phyloP scores from a whole-genome alignment of 2,888 invertebrate genomes.

The Lasioglossum figueresi region DNA sequence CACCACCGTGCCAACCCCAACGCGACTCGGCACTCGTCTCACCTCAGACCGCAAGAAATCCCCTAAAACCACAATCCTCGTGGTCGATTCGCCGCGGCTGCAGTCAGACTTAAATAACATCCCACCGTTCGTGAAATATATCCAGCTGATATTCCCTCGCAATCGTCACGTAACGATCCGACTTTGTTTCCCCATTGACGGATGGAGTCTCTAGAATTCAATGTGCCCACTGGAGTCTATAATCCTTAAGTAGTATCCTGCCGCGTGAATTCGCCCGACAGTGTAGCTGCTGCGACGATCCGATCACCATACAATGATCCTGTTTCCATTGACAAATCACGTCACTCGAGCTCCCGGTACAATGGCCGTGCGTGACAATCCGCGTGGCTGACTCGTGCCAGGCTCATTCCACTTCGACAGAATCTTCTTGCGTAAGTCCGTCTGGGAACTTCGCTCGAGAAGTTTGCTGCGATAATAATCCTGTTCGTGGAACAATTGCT shows the following conservation, averaged over 20 bases:
- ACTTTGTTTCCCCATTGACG: not conserved
- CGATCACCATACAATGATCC: not conserved
- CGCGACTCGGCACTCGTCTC: constrained; percentile 17
- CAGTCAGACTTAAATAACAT: constrained; percentile 8
- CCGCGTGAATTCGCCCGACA: not conserved
- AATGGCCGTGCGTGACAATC: not conserved
- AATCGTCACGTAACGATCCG: not conserved
- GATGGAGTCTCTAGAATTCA: not conserved
- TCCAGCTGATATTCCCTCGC: not conserved
- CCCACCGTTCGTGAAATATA: not conserved
- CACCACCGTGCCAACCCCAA: constrained; percentile 17
- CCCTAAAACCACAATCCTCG: constrained; percentile 16
- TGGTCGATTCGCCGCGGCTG: constrained; percentile 14
- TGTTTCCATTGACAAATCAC: constrained; percentile 9
- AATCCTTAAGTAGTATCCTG: constrained; percentile 6
- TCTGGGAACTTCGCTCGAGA: not conserved
- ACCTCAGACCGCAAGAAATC: constrained; percentile 14
- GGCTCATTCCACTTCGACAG: not conserved
- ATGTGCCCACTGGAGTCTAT: not conserved
- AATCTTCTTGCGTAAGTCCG: not conserved
- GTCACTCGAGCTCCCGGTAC: not conserved
- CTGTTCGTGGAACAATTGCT: not conserved
- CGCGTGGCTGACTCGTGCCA: not conserved
- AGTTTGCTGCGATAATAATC: not conserved
- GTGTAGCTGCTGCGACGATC: not conserved